Evolutionary conservation across 2,888 invertebrate species (phyloP).

Genomic region (Helicoverpa assulta): DNA sequence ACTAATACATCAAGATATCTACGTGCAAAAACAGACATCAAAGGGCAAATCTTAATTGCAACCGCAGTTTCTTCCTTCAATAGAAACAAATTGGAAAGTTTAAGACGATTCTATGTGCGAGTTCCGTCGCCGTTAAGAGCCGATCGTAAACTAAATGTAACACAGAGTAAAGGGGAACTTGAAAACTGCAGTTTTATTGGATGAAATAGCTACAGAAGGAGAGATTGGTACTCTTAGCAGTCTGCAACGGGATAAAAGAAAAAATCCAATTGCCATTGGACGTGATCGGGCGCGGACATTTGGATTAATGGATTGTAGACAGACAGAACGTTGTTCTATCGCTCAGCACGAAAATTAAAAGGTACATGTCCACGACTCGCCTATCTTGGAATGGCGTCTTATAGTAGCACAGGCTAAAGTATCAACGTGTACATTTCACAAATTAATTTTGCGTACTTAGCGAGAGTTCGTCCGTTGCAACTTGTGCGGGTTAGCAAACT

Average conservation of each 20-base stretch:
- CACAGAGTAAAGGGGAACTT: conserved; percentile 21
- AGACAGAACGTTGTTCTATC: conserved; percentile 68
- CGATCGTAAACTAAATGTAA: conserved; percentile 50
- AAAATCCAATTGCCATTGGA: conserved; percentile 64
- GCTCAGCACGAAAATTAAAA: conserved; percentile 45
- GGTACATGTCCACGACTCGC: conserved; percentile 5
- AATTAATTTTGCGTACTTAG: conserved; percentile 38
- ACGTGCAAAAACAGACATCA: conserved; percentile 9
- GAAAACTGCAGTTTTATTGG: conserved; percentile 54
- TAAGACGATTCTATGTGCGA: conserved; percentile 16
- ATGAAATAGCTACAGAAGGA: conserved; percentile 40
- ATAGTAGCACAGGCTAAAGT: conserved; percentile 4
- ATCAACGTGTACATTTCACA: conserved; percentile 12
- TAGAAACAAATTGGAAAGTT: conserved; percentile 22
- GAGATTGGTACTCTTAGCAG: conserved; percentile 43
- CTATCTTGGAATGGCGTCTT: conserved; percentile 48
- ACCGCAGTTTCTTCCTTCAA: not conserved
- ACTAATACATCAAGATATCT: not conserved
- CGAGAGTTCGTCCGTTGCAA: conserved; percentile 24
- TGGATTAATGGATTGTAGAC: conserved; percentile 70
- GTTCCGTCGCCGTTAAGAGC: conserved; percentile 24
- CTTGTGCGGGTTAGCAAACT: conserved; percentile 42
- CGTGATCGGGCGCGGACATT: conserved; percentile 69
- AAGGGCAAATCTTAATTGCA: conserved; percentile 15
- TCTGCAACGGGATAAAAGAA: conserved; percentile 51